A percentile compares a stretch with the other conserved stretches of the same genome.
Evolutionary conservation across 2,113 vertebrate genomes (phyloP).

Genomic region (Rostratula benghalensis): DNA sequence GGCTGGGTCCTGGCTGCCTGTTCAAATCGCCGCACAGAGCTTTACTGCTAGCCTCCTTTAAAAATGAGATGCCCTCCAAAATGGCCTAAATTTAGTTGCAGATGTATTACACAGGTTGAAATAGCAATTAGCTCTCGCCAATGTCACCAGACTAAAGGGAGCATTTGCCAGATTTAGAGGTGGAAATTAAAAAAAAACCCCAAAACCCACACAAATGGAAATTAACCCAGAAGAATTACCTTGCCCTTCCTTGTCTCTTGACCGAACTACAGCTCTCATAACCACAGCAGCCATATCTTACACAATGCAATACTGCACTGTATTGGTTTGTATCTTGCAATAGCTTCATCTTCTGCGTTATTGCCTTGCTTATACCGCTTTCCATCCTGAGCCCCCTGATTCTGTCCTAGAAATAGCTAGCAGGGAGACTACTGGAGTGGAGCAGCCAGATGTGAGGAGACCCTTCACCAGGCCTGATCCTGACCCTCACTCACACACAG

Average conservation of each 20-base stretch:
- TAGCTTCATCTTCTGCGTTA: neutral
- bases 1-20: neutral
- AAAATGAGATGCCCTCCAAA: neutral
- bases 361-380: neutral
- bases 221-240: neutral
- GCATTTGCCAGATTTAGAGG: neutral
- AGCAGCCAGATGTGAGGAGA: neutral
- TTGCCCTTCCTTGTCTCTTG: neutral
- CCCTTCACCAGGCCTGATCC: neutral
- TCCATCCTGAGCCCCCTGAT: neutral
- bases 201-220: neutral
- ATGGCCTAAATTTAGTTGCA: neutral
- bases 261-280: neutral
- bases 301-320: neutral
- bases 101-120: neutral
- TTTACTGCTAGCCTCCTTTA: neutral
- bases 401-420: neutral
- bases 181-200: neutral
- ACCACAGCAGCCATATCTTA: neutral
- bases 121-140: neutral
- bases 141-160: neutral
- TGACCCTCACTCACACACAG: fast-evolving
- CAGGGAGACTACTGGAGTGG: neutral
- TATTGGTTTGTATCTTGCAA: neutral
- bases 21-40: neutral